Evolutionary conservation across 1,140 invertebrate species (phyloP), one percentile per base, ranked within the genome.

Genomic region (Zaprionus africanus): DNA sequence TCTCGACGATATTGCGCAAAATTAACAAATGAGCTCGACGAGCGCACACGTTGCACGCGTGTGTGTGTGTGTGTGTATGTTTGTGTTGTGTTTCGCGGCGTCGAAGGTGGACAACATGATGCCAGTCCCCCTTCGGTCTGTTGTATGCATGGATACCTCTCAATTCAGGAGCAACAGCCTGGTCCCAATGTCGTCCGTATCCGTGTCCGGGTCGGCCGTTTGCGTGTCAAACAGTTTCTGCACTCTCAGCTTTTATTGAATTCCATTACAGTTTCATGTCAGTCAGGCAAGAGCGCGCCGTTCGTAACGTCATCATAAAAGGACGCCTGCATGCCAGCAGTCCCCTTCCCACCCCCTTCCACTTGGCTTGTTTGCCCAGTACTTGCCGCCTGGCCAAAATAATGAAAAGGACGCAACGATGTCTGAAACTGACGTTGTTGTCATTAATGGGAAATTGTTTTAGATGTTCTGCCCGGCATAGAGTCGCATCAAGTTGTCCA

Each of bases 211-310:
- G 51, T 57, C 41, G 28, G 65, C 58, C 57, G 58, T 61, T 74
- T 80, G 71, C 77, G 79, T 88, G 80, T 87, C 84, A 82, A 87
- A 81, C 84, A 59, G 66, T 79, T 83, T 88, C 81, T 84, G 85
- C 84, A 87, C 84, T 88, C 81, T 87, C 85, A 84, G 84, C 84
- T 87, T 88, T 87, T 87, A 87, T 87, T 87, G 84, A 88, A 87
- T 88, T 87, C 85, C 84, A 88, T 84, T 87, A 88, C 84, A 84
- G 84, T 82, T 79, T 86, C 79, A 86, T 86, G 84, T 81, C 79
- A 67, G 57, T 71, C 79, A 70, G 64, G 66, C 71, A 41, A 62
- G 56, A 61, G 56, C 53, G 62, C 28, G n/a, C 38, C 28, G 54
- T 56, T 64, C 49, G 63, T 77, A 80, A 87, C 81, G 83, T 87